A percentile compares a stretch with the other conserved stretches of the same genome.
Conservation (phyloP, 1,140 invertebrate species). For the Ceratosolen solmsi region DNA sequence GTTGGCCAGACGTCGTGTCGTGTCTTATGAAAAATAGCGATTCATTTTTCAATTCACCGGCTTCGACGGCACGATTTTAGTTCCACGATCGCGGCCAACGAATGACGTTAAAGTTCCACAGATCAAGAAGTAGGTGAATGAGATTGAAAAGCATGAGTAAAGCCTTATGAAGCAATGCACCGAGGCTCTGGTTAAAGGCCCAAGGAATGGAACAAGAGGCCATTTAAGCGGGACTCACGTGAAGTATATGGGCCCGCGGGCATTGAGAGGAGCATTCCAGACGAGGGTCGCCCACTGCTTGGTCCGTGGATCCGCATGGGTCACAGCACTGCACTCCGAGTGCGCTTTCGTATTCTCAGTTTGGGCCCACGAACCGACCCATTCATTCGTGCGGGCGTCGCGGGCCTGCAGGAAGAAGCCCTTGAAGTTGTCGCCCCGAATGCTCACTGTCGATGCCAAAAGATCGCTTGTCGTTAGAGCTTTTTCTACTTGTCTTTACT, state of each 20-base stretch:
- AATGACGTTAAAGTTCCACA: too few species aligned
- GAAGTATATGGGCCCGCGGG: conserved; percentile 82
- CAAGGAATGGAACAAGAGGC: neutral
- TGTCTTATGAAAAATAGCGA: too few species aligned
- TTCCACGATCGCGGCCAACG: too few species aligned
- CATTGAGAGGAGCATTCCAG: conserved; percentile 81
- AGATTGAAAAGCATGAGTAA: too few species aligned
- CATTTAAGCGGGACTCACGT: conserved; percentile 76
- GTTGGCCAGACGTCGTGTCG: too few species aligned
- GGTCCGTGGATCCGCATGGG: conserved; percentile 84
- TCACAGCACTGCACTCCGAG: conserved; percentile 84
- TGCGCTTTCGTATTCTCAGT: conserved; percentile 82
- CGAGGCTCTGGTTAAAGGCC: too few species aligned
- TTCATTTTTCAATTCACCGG: too few species aligned
- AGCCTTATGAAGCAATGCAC: too few species aligned
- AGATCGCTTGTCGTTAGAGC: too few species aligned
- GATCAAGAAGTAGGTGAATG: too few species aligned
- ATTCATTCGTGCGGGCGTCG: conserved; percentile 79
- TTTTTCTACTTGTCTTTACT: too few species aligned
- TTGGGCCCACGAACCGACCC: conserved; percentile 82
- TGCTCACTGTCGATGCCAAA: conserved; percentile 75
- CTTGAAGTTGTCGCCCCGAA: conserved; percentile 78
- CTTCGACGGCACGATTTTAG: too few species aligned
- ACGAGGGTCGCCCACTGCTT: conserved; percentile 82
- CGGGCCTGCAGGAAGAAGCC: conserved; percentile 88